These are phyloP conservation scores for Xylophagus ater DNA, from an alignment of 2,888 invertebrate genomes.

Conservation along the genomic window DNA sequence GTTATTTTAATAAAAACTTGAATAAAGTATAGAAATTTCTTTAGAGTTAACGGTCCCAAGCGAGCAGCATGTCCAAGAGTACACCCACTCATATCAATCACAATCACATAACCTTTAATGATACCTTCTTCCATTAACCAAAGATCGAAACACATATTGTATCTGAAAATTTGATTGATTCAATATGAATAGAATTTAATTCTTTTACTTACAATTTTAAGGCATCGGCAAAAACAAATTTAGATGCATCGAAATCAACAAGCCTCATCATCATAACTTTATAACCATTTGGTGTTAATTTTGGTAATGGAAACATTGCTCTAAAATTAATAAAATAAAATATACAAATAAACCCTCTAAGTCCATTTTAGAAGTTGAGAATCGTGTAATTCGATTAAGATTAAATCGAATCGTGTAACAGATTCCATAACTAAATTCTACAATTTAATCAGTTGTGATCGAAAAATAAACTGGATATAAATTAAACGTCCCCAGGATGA, in stretches of 20 bases:
- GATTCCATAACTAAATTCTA: too few relatives aligned
- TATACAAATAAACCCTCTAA: too few relatives aligned
- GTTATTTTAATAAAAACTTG: too few relatives aligned
- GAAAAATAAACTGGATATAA: slow-evolving; percentile 25
- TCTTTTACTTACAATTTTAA: slow-evolving; percentile 39
- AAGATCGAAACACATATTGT: slow-evolving; percentile 49
- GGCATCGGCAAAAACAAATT: slow-evolving; percentile 44
- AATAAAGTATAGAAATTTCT: slow-evolving; percentile 55
- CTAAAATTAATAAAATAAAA: slow-evolving; percentile 29
- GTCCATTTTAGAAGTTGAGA: too few relatives aligned
- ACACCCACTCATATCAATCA: slow-evolving; percentile 52
- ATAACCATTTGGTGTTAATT: slow-evolving; percentile 46
- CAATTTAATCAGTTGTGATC: slow-evolving; percentile 21
- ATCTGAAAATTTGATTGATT: slow-evolving; percentile 20
- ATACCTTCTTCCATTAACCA: slow-evolving; percentile 48
- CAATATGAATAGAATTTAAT: neutral
- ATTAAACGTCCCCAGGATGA: neutral
- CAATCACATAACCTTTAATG: slow-evolving; percentile 49
- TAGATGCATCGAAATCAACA: slow-evolving; percentile 46
- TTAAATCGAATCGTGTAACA: too few relatives aligned
- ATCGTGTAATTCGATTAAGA: too few relatives aligned
- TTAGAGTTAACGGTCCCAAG: slow-evolving; percentile 50
- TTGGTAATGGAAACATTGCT: slow-evolving; percentile 38
- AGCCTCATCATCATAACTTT: slow-evolving; percentile 45
- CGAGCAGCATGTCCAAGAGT: slow-evolving; percentile 52